Evolutionary conservation across 2,797 vertebrate species (phyloP), one percentile per base, ranked within the genome.

Genomic region (Tachyglossus aculeatus): DNA sequence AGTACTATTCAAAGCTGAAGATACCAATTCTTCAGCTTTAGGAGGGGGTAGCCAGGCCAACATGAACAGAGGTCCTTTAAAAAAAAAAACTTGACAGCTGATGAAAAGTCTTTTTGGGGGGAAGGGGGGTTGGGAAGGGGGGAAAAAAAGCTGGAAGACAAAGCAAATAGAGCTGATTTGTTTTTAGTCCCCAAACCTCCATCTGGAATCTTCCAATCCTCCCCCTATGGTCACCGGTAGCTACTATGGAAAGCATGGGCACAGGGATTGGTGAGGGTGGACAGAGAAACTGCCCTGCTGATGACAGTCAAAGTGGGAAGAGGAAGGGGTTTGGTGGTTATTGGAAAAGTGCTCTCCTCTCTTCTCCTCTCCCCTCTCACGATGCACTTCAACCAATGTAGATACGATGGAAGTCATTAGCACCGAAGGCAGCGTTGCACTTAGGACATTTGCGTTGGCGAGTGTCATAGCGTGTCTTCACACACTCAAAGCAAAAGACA

Each of bases 381-480:
- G 5, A 37, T 32, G 33, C 21, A 13, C 22, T 24, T 94, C 90
- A 98, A 62, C 97, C 96, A 0, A 98, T 98, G 92, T 98, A 98
- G 85, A 99, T 99, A 74, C 97, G 96, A 60, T 99, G 98, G 90
- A 98, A 99, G 89, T 99, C 96, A 1, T 98, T 99, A 47, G 97
- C 98, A 14, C 97, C 97, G 3, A 99, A 99, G 27, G 98, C 97
- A 1, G 96, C 96, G 1, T 98, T 99, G 87, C 98, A 99, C 80
- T 99, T 99, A 50, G 98, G 97, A 81, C 97, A 98, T 73, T 99
- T 99, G 81, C 97, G 96, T 91, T 99, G 98, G 27, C 97, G 95
- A 0, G 97, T 99, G 90, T 99, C 97, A 3, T 98, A 98, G 62
- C 97, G 96, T 0, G 96, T 99, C 86, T 99, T 99, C 21, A 99